These are phyloP conservation scores for Nansenia antarctica DNA, from an alignment of 2,113 vertebrate genomes.

Conservation along the genomic window DNA sequence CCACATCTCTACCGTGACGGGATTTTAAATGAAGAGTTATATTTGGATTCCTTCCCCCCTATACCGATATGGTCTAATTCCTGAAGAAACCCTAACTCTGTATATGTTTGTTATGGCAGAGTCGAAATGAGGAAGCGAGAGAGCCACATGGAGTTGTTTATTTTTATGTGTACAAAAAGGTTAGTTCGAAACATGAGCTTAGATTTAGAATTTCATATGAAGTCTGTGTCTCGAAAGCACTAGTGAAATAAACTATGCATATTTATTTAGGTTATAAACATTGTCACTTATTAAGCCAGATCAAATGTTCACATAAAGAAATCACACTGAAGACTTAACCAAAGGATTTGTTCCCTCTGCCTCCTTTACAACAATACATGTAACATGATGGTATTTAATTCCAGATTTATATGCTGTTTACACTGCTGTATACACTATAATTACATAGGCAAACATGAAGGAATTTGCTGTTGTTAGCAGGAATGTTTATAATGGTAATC, in stretches of 20 bases:
- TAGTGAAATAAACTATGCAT: slow-evolving; percentile 39
- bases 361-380: slow-evolving; percentile 29
- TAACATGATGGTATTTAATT: slow-evolving; percentile 29
- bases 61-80: neutral
- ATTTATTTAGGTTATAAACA: slow-evolving; percentile 57
- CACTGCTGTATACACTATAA: slow-evolving; percentile 60
- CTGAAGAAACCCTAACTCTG: slow-evolving; percentile 13
- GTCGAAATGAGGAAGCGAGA: neutral
- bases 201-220: slow-evolving; percentile 16
- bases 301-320: slow-evolving; percentile 14
- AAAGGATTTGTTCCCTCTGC: slow-evolving; percentile 37
- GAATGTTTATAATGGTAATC: slow-evolving; percentile 23
- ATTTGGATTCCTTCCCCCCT: slow-evolving; percentile 22
- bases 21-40: slow-evolving; percentile 18
- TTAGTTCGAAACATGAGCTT: slow-evolving; percentile 18
- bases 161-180: slow-evolving; percentile 33
- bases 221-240: slow-evolving; percentile 27
- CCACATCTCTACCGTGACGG: slow-evolving; percentile 12
- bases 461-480: slow-evolving; percentile 30
- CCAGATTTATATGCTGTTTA: slow-evolving; percentile 43
- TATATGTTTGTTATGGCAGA: neutral
- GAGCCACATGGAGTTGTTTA: slow-evolving; percentile 6
- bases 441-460: slow-evolving; percentile 27
- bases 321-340: slow-evolving; percentile 36
- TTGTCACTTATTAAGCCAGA: slow-evolving; percentile 34